phyloP scores from a whole-genome alignment of 2,888 invertebrate species.

The Timema cristinae region DNA sequence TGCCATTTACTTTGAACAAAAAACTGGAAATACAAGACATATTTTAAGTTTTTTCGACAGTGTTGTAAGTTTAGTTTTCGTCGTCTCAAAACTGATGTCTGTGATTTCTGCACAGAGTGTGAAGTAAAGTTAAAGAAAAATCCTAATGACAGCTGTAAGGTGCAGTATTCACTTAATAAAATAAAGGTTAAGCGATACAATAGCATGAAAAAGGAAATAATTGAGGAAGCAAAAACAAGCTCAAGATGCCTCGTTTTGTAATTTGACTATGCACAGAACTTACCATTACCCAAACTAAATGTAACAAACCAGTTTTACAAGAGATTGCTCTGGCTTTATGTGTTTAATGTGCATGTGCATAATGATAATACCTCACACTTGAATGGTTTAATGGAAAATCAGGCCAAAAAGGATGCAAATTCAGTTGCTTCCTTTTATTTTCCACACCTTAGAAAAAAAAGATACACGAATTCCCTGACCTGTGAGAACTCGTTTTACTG shows the following conservation, averaged over 20 bases:
- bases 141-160: background rate
- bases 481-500: too few relatives aligned
- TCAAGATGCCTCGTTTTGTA: conserved; percentile 8
- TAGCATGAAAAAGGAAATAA: background rate
- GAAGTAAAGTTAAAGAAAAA: background rate
- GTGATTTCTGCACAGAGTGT: conserved; percentile 6
- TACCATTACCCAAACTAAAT: conserved; percentile 8
- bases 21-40: conserved; percentile 1
- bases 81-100: background rate
- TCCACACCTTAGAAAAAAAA: conserved; percentile 1
- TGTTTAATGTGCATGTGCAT: too few relatives aligned
- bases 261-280: background rate
- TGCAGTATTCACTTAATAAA: background rate
- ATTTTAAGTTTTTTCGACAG: background rate
- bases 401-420: conserved; percentile 8
- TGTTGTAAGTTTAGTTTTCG: background rate
- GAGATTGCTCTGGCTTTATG: too few relatives aligned
- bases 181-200: background rate
- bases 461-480: background rate
- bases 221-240: conserved; percentile 6
- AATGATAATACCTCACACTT: too few relatives aligned
- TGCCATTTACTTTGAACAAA: background rate
- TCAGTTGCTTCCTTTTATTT: conserved; percentile 6
- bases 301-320: too few relatives aligned
- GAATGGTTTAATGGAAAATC: conserved; percentile 5